Evolutionary conservation across 2,113 vertebrate genomes (phyloP), one percentile per base, ranked within the genome.

Genomic region (Empidonax traillii): DNA sequence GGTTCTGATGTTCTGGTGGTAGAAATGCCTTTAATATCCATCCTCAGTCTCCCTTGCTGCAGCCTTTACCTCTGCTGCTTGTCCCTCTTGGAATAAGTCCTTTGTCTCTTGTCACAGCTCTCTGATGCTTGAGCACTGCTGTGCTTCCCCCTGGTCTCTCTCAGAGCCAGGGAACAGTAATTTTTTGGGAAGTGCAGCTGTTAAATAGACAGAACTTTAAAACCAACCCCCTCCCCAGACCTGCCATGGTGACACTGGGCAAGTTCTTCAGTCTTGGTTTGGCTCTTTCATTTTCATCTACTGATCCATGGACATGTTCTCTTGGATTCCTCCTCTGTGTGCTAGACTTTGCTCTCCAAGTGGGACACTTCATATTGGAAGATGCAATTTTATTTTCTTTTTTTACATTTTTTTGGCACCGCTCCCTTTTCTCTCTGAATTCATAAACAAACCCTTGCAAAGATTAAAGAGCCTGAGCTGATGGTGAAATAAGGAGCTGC

Each of bases 401-500:
- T 22, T 7, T 17, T 52, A 27, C 24, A 17, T 47, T 51, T 68
- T 75, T 75, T 87, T 93, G 62, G 44, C 69, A 61, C 10, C 6
- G 3, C 4, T 91, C 18, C 37, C 16, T 55, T 66, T 17, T 75
- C 55, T 71, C 19, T 35, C 30, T 89, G 91, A 80, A 67, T 56
- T 87, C 27, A 30, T 71, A 75, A 95, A 77, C 47, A 69, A 63
- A n/a, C 4, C 6, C 30, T 76, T 76, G 24, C 30, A 61, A 47
- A 92, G 73, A 81, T 72, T 65, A 72, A 87, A 77, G 63, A 81
- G 67, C 22, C 39, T 37, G 79, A 86, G 46, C 67, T 91, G 78
- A 59, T 47, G 56, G 82, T 4, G 39, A 35, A 85, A 43, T 10
- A 37, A 71, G 78, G 68, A 85, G n/a, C 75, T 77, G 31, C 2